Percentiles rank a stretch among this genome's conserved stretches.
Evolutionary conservation across 2,888 invertebrate genomes (phyloP).

Genomic region (Drosophila nr. perissopoda): DNA sequence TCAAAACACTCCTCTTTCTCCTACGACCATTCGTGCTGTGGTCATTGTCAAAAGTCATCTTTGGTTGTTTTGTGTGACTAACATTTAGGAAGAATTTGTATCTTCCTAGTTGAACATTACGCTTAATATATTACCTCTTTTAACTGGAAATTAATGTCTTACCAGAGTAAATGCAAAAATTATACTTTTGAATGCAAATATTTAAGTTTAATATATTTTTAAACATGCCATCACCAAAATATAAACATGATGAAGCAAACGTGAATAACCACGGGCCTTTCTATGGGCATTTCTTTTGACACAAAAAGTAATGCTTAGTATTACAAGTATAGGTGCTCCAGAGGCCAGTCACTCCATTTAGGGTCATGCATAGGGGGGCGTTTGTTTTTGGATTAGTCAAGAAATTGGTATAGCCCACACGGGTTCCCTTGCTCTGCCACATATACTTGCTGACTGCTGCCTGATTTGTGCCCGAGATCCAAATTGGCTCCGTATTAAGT

Average conservation of each 20-base stretch:
- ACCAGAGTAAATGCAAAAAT: not conserved
- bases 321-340: not conserved
- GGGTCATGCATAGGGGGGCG: not conserved
- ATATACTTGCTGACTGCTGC: not conserved
- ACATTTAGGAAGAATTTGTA: no score
- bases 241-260: accelerated
- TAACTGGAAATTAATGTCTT: no score
- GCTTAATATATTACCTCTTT: no score
- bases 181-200: not conserved
- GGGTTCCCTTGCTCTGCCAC: conserved; percentile 12
- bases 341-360: not conserved
- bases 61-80: no score
- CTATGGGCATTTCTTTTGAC: not conserved
- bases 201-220: not conserved
- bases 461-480: conserved; percentile 24
- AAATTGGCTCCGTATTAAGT: conserved; percentile 1
- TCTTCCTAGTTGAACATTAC: no score
- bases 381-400: not conserved
- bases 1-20: no score
- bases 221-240: not conserved
- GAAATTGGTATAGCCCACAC: not conserved
- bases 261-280: not conserved
- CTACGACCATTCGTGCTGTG: no score
- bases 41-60: no score
- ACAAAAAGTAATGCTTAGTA: not conserved